Base-by-base conservation (phyloP, 2,888 invertebrate species). In the Drosophila barbarae region DNA sequence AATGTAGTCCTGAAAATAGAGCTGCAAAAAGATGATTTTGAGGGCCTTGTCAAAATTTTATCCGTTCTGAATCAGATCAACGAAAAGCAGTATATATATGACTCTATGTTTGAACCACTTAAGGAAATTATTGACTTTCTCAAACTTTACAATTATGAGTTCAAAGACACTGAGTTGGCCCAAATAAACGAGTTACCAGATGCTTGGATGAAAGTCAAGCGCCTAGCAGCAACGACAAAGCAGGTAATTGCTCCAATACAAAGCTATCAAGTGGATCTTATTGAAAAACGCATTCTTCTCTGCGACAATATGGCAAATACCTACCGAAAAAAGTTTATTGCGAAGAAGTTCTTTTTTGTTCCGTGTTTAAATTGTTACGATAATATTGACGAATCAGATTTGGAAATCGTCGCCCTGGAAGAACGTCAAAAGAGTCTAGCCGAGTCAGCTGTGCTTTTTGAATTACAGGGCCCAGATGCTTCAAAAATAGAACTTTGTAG, bases 71-170 rank as follows among this genome's bases (percentile, higher is more conserved):
- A 93, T 71, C 91, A 92, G 80, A 93, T 94, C n/a, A 93, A 94
- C 77, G 97, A 98, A 70, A 91, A 94, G 15, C 94, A 94, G 74
- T 90, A 92, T 38, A 91, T 92, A 32, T 97, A 97, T 1, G 97
- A 97, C 76, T 92, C 91, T 39, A 96, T 97, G 95, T 98, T 98
- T 87, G 96, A 95, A 32, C 97, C 97, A 0, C 90, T 98, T 1
- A 93, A 94, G 69, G 94, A 95, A 76, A 96, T 95, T 42, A 96
- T 98, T 50, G 94, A 96, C 67, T 91, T 98, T 10, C 91, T 98
- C 10, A 94, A 94, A 83, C 92, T 93, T 1, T 98, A 97, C 82
- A 94, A 95, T n/a, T 95, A 96, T 21, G 95, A 96, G 76, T 94
- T 98, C 88, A 92, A 94, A 0, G 96, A 97, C 74, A 94, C 94